Evolutionary conservation across 2,797 vertebrate genomes (phyloP).

Genomic region (Eulemur albifrons): DNA sequence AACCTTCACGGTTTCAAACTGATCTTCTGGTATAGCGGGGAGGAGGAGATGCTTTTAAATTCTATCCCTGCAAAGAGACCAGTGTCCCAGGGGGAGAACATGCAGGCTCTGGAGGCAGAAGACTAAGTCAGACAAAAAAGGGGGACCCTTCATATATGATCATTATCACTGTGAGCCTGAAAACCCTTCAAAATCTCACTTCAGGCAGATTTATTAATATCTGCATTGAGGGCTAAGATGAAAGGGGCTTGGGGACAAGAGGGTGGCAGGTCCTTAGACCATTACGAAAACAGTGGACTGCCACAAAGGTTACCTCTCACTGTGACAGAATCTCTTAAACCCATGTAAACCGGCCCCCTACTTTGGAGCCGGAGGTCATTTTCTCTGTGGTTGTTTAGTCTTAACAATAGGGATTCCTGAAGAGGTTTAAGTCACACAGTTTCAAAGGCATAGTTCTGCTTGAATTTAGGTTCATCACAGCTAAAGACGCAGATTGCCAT

Average conservation of each 20-base stretch:
- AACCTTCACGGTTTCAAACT: neutral
- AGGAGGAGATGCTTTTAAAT: neutral
- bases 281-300: neutral
- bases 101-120: neutral
- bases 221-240: neutral
- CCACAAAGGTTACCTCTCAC: neutral
- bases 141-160: neutral
- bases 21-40: accelerated
- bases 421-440: neutral
- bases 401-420: slow-evolving; percentile 49
- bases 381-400: slow-evolving; percentile 37
- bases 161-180: neutral
- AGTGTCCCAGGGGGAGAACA: neutral
- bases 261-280: neutral
- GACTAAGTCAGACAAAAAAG: slow-evolving; percentile 4
- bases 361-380: neutral
- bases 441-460: slow-evolving; percentile 28
- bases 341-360: neutral
- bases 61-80: neutral
- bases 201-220: slow-evolving; percentile 17
- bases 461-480: neutral
- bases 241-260: neutral
- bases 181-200: slow-evolving; percentile 3
- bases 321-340: slow-evolving; percentile 35
- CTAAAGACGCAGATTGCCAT: neutral